These are phyloP conservation scores for Gopherus flavomarginatus DNA, from an alignment of 2,113 vertebrate species.

Conservation along the genomic window DNA sequence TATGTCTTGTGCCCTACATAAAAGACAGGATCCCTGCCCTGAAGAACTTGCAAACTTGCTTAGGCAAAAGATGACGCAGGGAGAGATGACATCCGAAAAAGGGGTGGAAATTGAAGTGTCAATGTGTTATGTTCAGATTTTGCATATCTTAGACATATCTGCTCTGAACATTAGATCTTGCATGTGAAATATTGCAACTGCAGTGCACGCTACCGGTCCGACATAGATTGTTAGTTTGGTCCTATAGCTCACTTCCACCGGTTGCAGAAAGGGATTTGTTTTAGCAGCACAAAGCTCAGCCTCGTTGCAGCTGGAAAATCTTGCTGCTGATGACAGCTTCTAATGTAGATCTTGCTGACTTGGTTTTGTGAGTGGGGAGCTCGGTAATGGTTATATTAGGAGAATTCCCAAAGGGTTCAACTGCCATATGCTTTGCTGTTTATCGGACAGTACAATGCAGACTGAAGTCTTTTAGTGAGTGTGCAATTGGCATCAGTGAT, in stretches of 20 bases:
- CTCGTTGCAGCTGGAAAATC: constrained; percentile 1
- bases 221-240: background rate
- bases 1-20: background rate
- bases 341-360: constrained; percentile 45
- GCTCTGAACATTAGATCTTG: background rate
- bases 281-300: constrained; percentile 23
- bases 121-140: rapidly evolving
- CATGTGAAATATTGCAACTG: rapidly evolving
- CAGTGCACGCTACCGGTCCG: rapidly evolving
- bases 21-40: background rate
- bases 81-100: background rate
- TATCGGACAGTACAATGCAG: background rate
- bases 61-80: rapidly evolving
- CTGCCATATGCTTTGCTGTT: background rate
- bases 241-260: background rate
- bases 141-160: rapidly evolving
- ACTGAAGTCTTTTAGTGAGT: constrained; percentile 1
- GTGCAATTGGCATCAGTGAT: background rate
- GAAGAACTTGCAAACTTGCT: background rate
- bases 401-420: constrained; percentile 22
- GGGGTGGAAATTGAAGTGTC: background rate
- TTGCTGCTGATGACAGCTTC: constrained; percentile 53
- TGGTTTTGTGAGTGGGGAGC: background rate
- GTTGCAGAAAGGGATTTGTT: background rate
- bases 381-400: constrained; percentile 25